phyloP scores from a whole-genome alignment of 2,113 vertebrate genomes.

The Ursus arctos region DNA sequence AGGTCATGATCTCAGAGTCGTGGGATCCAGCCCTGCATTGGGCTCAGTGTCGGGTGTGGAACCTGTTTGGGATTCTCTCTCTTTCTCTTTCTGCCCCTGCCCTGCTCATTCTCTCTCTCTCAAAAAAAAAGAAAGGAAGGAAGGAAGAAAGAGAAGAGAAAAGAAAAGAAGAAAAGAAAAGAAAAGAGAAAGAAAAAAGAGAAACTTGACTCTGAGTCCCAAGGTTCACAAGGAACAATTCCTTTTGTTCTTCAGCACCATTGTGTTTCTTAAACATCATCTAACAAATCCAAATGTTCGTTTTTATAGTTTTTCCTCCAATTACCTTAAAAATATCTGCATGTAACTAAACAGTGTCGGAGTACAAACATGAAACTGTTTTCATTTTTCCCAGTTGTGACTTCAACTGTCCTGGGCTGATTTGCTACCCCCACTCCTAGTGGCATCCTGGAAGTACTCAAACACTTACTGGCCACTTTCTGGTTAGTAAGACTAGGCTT shows the following conservation, averaged over 20 bases:
- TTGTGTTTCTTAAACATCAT: not conserved
- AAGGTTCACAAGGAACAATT: not conserved
- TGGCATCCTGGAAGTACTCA: not conserved
- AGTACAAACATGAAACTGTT: not conserved
- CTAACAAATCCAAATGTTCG: not conserved
- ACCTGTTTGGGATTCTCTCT: too few species aligned
- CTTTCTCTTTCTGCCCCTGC: too few species aligned
- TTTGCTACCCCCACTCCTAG: not conserved
- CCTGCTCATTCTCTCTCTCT: too few species aligned
- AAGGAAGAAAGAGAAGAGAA: too few species aligned
- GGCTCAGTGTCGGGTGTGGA: too few species aligned
- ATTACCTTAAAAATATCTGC: not conserved
- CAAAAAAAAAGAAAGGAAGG: too few species aligned
- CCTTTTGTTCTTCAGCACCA: not conserved
- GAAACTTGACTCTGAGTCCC: not conserved
- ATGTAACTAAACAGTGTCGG: not conserved
- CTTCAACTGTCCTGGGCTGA: not conserved
- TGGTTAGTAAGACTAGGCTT: not conserved
- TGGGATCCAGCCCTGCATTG: too few species aligned
- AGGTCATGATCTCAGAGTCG: too few species aligned
- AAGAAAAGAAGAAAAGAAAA: too few species aligned
- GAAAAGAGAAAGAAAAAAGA: too few species aligned
- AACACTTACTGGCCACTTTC: not conserved
- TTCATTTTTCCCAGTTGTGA: not conserved
- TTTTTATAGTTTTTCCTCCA: not conserved